Base-by-base conservation (phyloP, 2,113 vertebrate genomes). In the Poeciliopsis occidentalis region DNA sequence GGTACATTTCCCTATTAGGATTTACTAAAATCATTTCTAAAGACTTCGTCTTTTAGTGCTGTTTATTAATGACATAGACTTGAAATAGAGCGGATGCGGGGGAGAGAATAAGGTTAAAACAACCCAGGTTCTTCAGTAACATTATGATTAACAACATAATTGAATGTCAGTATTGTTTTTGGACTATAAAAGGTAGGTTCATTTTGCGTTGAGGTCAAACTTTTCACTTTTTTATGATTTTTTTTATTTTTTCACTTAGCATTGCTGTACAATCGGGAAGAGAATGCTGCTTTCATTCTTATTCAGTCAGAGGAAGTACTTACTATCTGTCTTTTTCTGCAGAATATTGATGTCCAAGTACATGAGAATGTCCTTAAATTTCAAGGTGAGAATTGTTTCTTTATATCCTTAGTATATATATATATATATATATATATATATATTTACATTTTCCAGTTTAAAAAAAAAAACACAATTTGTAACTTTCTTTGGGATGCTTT, bases 331-430 rank as follows among this genome's bases (percentile, higher is more conserved):
- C 0, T 61, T 3, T 76, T 78, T 76, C 84, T 71, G 70, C 94
- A 98, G 98, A 95, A 95, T 84, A 95, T 97, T 34, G 92, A 94
- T 12, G 90, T 97, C 86, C 75, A 85, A 68, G 93, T 97, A 60
- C 88, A 92, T 11, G 96, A 96, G 44, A 97, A 97, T 31, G 88
- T 95, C 57, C 95, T 99, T 29, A 92, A 90, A 51, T 99, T 98
- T 85, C 95, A 85, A 95, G 98, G 98, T 98, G 75, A 86, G 82
- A 67, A 57, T 17, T 4, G 31, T 60, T 60, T 60, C 32, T 65
- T 32, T 29, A 24, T 4, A 68, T 72, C 22, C 51, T 54, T n/a
- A n/a, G 0, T 54, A 54, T 15, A 24, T 32, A 31, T 31, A 31
- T 31, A n/a, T n/a, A n/a, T n/a, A n/a, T n/a, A n/a, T n/a, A 32